A percentile compares a stretch with the other conserved stretches of the same genome.
Conservation (phyloP, 1,140 invertebrate species). For the Brachionus rubens region DNA sequence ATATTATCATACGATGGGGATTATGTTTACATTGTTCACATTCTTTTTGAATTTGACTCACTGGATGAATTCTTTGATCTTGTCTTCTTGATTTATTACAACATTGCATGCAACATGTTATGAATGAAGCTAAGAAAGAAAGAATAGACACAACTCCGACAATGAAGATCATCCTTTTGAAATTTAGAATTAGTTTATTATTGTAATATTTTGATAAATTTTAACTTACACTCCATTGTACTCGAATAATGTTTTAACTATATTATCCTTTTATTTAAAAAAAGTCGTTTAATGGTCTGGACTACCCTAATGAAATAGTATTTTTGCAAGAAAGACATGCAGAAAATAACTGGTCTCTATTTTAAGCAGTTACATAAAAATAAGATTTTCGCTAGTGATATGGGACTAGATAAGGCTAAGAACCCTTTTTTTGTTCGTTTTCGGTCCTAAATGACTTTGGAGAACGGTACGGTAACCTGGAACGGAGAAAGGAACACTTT, state of each 20-base stretch:
- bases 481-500: too few relatives aligned
- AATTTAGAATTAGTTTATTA: not conserved
- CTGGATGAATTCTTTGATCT: conserved; percentile 23
- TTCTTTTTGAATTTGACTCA: not conserved
- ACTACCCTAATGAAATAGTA: too few relatives aligned
- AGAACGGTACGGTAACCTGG: too few relatives aligned
- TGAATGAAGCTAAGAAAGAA: not conserved
- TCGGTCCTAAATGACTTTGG: too few relatives aligned
- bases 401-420: too few relatives aligned
- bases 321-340: too few relatives aligned
- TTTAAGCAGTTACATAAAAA: too few relatives aligned
- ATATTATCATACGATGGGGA: not conserved
- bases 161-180: conserved; percentile 7
- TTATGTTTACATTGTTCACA: not conserved
- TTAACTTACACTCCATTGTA: conserved; percentile 16
- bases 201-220: not conserved
- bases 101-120: not conserved
- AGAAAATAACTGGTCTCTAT: too few relatives aligned
- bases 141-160: not conserved
- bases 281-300: too few relatives aligned
- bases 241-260: not conserved
- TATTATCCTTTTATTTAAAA: too few relatives aligned
- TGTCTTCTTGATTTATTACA: not conserved
- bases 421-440: too few relatives aligned
- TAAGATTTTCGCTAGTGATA: too few relatives aligned